Conservation (phyloP, 2,113 vertebrate species). For the Cyprinodon tularosa region DNA sequence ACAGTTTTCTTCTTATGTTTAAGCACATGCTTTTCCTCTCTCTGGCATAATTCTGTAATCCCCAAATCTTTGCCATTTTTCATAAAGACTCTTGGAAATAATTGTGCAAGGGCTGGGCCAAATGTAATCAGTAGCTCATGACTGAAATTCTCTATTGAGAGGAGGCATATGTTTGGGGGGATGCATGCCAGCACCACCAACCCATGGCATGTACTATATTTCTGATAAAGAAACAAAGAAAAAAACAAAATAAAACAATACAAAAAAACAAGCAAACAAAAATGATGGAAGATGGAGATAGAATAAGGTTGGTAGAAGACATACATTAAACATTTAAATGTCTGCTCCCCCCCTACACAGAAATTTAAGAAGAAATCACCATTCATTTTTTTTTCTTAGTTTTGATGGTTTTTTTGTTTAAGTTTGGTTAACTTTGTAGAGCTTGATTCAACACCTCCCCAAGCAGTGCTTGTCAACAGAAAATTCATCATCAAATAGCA, state of each 20-base stretch:
- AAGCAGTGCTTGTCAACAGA: no score
- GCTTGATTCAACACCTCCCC: no score
- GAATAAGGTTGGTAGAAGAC: no score
- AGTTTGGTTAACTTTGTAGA: no score
- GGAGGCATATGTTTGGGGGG: conserved; percentile 50
- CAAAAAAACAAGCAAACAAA: conserved; percentile 1
- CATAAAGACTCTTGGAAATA: conserved; percentile 79
- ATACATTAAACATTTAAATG: no score
- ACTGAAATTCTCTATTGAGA: conserved; percentile 71
- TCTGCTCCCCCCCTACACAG: no score
- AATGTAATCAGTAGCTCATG: conserved; percentile 76
- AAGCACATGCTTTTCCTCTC: conserved; percentile 71
- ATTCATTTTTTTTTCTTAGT: no score
- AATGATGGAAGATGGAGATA: no score
- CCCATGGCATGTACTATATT: conserved; percentile 35
- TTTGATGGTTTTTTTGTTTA: no score
- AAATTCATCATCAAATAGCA: no score
- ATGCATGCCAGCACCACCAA: conserved; percentile 38
- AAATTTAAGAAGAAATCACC: no score
- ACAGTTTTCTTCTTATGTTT: conserved; percentile 56
- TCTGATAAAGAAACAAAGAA: conserved; percentile 4
- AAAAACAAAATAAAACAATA: conserved; percentile 26
- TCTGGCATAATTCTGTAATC: conserved; percentile 76
- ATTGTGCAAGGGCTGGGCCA: conserved; percentile 71
- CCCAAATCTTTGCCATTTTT: conserved; percentile 80